Percentiles rank a stretch among this genome's conserved stretches.
phyloP scores from a whole-genome alignment of 1,140 invertebrate genomes.

The Orius insidiosus region DNA sequence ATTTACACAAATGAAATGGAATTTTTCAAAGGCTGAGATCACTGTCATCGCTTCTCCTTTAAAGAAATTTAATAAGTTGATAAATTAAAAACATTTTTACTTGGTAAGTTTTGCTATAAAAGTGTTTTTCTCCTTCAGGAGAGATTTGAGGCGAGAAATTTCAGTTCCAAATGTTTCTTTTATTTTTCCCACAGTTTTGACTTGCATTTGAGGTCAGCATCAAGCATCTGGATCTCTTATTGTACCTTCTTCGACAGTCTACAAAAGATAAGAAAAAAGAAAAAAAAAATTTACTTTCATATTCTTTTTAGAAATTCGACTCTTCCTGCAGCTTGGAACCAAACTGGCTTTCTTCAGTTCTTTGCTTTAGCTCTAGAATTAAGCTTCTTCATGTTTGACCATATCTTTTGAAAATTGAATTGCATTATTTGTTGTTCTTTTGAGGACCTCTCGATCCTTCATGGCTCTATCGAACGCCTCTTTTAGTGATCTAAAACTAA shows the following conservation, averaged over 20 bases:
- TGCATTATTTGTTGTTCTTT: conserved; percentile 33
- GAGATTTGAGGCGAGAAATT: background rate
- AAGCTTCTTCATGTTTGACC: conserved; percentile 32
- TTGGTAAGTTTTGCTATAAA: conserved; percentile 1
- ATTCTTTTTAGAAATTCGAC: background rate
- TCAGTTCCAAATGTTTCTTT: conserved; percentile 4
- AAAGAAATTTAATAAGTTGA: too few species aligned
- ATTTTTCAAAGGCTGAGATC: too few species aligned
- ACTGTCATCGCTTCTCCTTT: too few species aligned
- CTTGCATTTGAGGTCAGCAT: conserved; percentile 4
- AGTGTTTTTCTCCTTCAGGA: background rate
- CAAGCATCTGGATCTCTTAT: conserved; percentile 5
- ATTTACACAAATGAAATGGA: too few species aligned
- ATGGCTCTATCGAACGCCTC: conserved; percentile 28
- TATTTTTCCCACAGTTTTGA: conserved; percentile 6
- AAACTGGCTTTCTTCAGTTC: conserved; percentile 1
- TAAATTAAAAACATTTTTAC: too few species aligned
- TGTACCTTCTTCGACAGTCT: conserved; percentile 6
- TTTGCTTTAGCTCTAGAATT: background rate
- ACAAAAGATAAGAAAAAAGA: background rate
- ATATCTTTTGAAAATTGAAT: conserved; percentile 35
- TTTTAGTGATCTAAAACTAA: conserved; percentile 21
- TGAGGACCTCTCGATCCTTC: conserved; percentile 32
- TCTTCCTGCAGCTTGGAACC: conserved; percentile 2
- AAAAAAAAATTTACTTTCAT: background rate